These are phyloP conservation scores for Smithornis capensis DNA, from an alignment of 2,113 vertebrate species.

Conservation along the genomic window DNA sequence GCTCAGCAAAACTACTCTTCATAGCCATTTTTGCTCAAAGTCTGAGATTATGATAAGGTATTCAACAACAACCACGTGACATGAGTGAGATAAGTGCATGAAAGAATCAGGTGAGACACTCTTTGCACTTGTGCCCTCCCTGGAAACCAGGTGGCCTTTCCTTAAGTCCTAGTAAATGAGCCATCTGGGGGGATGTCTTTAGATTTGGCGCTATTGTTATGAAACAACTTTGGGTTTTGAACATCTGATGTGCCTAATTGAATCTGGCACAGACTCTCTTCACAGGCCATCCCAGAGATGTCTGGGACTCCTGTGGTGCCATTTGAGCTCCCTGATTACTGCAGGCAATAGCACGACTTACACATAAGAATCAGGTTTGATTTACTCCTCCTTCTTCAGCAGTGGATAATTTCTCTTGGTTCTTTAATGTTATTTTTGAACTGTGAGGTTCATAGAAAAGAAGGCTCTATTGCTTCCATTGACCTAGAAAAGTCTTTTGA, in stretches of 20 bases:
- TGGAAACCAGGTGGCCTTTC: not conserved
- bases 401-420: not conserved
- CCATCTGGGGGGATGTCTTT: not conserved
- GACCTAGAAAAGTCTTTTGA: constrained; percentile 56
- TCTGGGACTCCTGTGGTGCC: not conserved
- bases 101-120: not conserved
- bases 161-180: not conserved
- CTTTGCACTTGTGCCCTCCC: not conserved
- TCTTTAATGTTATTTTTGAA: constrained; percentile 55
- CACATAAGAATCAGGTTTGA: not conserved
- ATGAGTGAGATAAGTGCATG: not conserved
- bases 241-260: not conserved
- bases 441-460: not conserved
- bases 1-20: not conserved
- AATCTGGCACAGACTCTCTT: not conserved
- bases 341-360: not conserved
- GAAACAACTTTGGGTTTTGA: not conserved
- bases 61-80: not conserved
- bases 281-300: not conserved
- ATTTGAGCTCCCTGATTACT: not conserved
- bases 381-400: constrained; percentile 17
- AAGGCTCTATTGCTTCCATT: constrained; percentile 26
- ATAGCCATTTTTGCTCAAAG: not conserved
- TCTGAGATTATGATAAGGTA: not conserved
- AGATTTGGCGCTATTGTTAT: not conserved